Conservation (phyloP, 2,113 vertebrate genomes). For the Mormyrus lacerda region DNA sequence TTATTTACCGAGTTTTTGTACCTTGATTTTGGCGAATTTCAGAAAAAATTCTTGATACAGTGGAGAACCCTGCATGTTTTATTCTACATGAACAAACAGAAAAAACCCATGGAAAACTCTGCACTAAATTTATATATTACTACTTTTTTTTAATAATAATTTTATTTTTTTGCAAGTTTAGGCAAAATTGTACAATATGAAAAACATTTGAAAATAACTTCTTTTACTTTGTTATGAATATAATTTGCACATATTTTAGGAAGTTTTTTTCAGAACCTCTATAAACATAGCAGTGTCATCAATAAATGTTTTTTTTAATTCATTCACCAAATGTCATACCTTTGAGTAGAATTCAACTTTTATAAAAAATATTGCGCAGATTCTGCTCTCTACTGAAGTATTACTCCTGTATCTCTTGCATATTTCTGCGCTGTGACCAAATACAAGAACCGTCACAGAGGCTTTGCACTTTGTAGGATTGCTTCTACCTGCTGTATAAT, state of each 20-base stretch:
- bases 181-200: constrained; percentile 8
- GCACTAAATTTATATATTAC: constrained; percentile 9
- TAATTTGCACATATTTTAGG: constrained; percentile 26
- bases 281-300: constrained; percentile 25
- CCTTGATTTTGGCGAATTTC: background rate
- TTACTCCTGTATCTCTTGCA: constrained; percentile 56
- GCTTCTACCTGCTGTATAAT: constrained; percentile 62
- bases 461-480: constrained; percentile 44
- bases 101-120: background rate
- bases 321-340: constrained; percentile 53
- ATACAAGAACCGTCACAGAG: background rate
- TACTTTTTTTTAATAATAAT: background rate
- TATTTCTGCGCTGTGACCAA: constrained; percentile 37
- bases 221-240: constrained; percentile 39
- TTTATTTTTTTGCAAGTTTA: background rate
- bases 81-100: background rate
- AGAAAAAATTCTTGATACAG: background rate
- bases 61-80: background rate
- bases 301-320: constrained; percentile 36
- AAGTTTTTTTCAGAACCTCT: constrained; percentile 23
- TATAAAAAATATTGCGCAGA: constrained; percentile 54
- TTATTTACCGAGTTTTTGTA: background rate
- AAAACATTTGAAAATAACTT: background rate
- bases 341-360: constrained; percentile 63
- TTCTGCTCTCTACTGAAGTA: constrained; percentile 40